Evolutionary conservation across 2,113 vertebrate species (phyloP).

Genomic region (Plecturocebus donacophilus): DNA sequence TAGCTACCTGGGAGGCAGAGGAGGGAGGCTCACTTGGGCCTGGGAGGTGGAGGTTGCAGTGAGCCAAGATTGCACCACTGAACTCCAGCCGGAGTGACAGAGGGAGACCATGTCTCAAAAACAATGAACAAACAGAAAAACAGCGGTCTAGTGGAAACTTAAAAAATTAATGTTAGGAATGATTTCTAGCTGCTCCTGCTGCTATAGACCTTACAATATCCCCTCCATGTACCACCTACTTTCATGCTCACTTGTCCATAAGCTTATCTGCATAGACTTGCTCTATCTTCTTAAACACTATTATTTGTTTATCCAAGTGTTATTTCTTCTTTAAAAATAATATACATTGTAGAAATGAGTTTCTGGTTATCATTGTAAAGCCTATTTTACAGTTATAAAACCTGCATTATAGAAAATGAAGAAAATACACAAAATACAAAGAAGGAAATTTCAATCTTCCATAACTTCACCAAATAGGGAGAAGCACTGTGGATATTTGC

Average conservation of each 20-base stretch:
- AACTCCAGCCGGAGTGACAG: background rate
- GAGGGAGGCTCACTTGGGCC: background rate
- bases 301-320: background rate
- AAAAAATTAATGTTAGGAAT: background rate
- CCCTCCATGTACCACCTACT: fast-evolving
- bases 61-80: background rate
- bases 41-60: background rate
- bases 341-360: background rate
- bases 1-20: background rate
- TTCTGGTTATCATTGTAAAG: background rate
- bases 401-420: background rate
- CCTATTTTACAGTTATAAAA: background rate
- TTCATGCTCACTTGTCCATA: background rate
- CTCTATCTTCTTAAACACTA: background rate
- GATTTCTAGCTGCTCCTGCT: background rate
- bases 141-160: background rate
- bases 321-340: background rate
- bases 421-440: background rate
- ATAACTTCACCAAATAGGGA: background rate
- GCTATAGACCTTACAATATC: fast-evolving
- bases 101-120: background rate
- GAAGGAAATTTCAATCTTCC: background rate
- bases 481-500: background rate
- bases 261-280: background rate
- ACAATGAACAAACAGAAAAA: no score